A percentile compares a stretch with the other conserved stretches of the same genome.
Evolutionary conservation across 2,888 invertebrate species (phyloP).

Genomic region (Amiota communis): DNA sequence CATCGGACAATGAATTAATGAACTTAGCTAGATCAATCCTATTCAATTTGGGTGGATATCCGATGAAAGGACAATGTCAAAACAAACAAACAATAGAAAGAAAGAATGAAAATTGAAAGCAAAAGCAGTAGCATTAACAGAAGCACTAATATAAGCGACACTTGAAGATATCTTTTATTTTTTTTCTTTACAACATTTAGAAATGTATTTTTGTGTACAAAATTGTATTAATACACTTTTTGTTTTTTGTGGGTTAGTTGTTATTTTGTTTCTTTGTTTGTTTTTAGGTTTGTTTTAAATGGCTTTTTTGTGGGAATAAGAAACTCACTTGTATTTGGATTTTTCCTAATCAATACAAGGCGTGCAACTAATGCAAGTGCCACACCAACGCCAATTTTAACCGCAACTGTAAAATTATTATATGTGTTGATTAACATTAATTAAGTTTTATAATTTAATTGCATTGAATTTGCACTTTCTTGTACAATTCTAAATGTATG

Average conservation of each 20-base stretch:
- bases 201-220: neutral
- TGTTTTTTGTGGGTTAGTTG: neutral
- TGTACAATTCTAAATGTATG: constrained; percentile 51
- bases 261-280: too few species aligned
- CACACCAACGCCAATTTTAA: constrained; percentile 89
- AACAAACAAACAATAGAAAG: neutral
- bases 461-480: constrained; percentile 70
- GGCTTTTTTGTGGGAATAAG: constrained; percentile 32
- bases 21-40: too few species aligned
- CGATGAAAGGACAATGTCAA: too few species aligned
- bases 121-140: neutral
- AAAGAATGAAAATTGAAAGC: neutral
- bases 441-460: constrained; percentile 11
- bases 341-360: constrained; percentile 86
- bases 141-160: neutral
- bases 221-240: constrained; percentile 6
- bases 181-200: too few species aligned
- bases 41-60: too few species aligned
- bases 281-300: constrained; percentile 13
- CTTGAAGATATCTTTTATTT: too few species aligned
- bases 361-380: constrained; percentile 89
- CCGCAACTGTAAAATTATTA: constrained; percentile 84
- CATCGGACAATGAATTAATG: too few species aligned
- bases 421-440: constrained; percentile 39
- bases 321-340: constrained; percentile 74